Base-by-base conservation (phyloP, 2,797 vertebrate genomes). In the Notamacropus eugenii region DNA sequence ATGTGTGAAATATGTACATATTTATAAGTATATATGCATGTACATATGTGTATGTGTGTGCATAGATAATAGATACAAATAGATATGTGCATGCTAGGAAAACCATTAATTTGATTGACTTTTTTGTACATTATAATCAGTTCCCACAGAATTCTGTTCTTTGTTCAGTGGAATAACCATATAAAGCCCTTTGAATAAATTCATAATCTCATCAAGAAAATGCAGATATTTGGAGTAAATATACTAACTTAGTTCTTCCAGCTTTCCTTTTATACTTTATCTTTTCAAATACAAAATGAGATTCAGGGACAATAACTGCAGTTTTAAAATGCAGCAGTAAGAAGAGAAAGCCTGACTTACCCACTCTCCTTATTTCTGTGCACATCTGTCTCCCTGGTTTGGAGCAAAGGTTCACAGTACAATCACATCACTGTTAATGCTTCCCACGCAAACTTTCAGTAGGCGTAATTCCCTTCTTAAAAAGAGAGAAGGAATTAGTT, bases 171-270 rank as follows among this genome's bases (percentile, higher is more conserved):
- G 40, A 34, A 28, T 19, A 57, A 34, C 46, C 16, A 28, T 96
- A 62, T 54, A 54, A 27, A 96, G 92, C 14, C 24, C 56, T 24
- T 96, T 92, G 14, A 93, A 90, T n/a, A 52, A 52, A n/a, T 40
- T 28, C 91, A 50, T 56, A 52, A 91, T 94, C 24, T 58, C 19
- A 54, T 95, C 92, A 58, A 58, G 40, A 94, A 95, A 16, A 1
- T 56, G 22, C 67, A 67, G 3, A 92, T 54, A 87, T 62, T 95
- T 56, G 34, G 4, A 96, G 90, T 94, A 67, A 95, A 93, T 54
- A 22, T 93, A 93, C 94, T 95, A 97, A 96, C 95, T 96, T 94
- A 97, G 96, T 31, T 1, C 40, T 94, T 93, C 54, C 2, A 4
- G 22, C 2, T 46, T 82, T 46, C 67, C 67, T 82, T 91, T 94